These are phyloP conservation scores for Corythaeola cristata DNA, from an alignment of 2,113 vertebrate genomes.

Conservation along the genomic window DNA sequence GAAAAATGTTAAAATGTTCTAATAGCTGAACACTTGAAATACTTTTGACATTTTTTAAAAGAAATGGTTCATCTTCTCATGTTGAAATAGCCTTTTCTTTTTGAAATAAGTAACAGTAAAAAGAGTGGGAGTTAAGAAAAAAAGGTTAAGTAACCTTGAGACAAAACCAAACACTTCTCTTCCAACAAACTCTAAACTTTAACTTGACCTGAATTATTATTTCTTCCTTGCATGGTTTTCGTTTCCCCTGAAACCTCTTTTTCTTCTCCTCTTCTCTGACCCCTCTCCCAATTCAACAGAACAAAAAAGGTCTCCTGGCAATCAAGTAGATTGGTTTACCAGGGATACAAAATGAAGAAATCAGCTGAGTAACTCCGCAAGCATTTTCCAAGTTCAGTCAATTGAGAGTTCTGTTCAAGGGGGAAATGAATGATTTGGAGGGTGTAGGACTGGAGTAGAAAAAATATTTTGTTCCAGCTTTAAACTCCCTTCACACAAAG, in stretches of 20 bases:
- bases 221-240: background rate
- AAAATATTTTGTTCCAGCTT: background rate
- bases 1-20: background rate
- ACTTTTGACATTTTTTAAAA: background rate
- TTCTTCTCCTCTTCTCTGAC: background rate
- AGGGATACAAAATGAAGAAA: background rate
- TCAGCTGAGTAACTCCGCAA: background rate
- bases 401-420: background rate
- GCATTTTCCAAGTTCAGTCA: background rate
- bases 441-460: background rate
- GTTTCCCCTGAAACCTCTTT: background rate
- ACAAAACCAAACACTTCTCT: background rate
- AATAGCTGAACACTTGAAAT: background rate
- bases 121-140: background rate
- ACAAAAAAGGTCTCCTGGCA: background rate
- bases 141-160: background rate
- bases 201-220: background rate
- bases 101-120: background rate
- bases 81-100: background rate
- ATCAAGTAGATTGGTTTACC: background rate
- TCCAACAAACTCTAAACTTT: background rate
- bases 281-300: background rate
- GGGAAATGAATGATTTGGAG: background rate
- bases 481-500: background rate
- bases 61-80: background rate